Conservation (phyloP, 1,140 invertebrate genomes). For the Wasmannia auropunctata region DNA sequence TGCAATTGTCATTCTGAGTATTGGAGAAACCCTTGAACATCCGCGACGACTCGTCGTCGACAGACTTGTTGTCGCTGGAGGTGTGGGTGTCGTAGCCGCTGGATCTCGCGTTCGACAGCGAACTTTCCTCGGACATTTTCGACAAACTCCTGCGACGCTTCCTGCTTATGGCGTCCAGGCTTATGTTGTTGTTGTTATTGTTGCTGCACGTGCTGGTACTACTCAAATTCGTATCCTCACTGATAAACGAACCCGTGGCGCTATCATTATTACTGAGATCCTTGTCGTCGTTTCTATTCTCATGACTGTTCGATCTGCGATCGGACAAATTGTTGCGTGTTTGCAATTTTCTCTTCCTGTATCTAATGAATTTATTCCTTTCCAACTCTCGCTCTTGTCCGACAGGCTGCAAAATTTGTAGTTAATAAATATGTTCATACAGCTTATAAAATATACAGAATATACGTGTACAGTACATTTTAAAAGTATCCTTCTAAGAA, state of each 20-base stretch:
- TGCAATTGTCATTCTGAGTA: conserved; percentile 41
- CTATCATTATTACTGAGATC: conserved; percentile 56
- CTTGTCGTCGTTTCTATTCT: conserved; percentile 46
- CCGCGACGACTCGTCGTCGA: background rate
- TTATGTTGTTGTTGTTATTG: conserved; percentile 61
- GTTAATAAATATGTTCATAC: background rate
- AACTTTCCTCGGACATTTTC: conserved; percentile 60
- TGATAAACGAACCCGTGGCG: conserved; percentile 47
- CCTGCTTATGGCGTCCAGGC: background rate
- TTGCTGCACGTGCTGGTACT: conserved; percentile 61
- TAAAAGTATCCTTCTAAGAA: background rate
- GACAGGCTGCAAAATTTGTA: conserved; percentile 55
- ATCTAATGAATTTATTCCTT: background rate
- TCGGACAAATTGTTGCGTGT: conserved; percentile 77
- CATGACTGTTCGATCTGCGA: conserved; percentile 48
- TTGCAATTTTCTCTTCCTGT: conserved; percentile 67
- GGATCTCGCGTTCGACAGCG: conserved; percentile 54
- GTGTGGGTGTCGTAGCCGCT: conserved; percentile 68
- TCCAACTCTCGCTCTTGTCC: conserved; percentile 46
- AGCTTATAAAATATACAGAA: background rate
- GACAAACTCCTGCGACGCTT: conserved; percentile 64
- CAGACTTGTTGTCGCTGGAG: conserved; percentile 42
- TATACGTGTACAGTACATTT: background rate
- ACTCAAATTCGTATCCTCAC: conserved; percentile 67
- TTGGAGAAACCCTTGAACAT: conserved; percentile 70